Evolutionary conservation across 2,113 vertebrate species (phyloP), one percentile per base, ranked within the genome.

Genomic region (Cryptoleucopteryx plumbea): DNA sequence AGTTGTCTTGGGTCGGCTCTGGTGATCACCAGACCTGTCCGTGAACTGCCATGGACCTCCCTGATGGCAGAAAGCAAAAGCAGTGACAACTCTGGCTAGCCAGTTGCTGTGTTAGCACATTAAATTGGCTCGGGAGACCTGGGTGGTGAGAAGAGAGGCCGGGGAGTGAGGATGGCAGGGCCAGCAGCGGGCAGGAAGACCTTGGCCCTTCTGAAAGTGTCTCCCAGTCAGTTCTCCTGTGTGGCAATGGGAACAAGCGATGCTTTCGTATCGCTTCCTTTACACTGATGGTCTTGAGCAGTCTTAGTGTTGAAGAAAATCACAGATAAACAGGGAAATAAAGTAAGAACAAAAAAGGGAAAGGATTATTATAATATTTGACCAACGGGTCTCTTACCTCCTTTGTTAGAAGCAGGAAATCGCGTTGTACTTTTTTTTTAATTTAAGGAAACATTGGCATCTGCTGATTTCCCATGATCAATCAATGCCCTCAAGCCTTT

Each of bases 281-380:
- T 75, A 40, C 45, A 22, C 9, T 26, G 5, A 8, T 48, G 17
- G 38, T 50, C 13, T 50, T 66, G 15, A 70, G 22, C 0, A 0
- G 16, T 67, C 19, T 62, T 52, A 45, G 4, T 31, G 20, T 59
- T 70, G 38, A 88, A 86, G 29, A 81, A 6, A 52, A 67, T 27
- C 0, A 53, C 1, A 4, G 26, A 70, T 36, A 89, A 83, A 55
- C 38, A 65, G 25, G 17, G 7, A 90, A 52, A 58, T 25, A 42
- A 16, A 72, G 7, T 65, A 34, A 59, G 19, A 68, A 55, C 11
- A 31, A 47, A 36, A 10, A 71, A 26, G 6, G 20, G 22, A 73
- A 84, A 32, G 3, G 3, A 14, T 79, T 82, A 48, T 55, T 63
- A 13, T 75, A 38, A 23, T 65, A 80, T 65, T 82, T 93, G 36